Percentiles rank a stretch among this genome's conserved stretches.
Evolutionary conservation across 2,113 vertebrate genomes (phyloP).

Genomic region (Gavia stellata): DNA sequence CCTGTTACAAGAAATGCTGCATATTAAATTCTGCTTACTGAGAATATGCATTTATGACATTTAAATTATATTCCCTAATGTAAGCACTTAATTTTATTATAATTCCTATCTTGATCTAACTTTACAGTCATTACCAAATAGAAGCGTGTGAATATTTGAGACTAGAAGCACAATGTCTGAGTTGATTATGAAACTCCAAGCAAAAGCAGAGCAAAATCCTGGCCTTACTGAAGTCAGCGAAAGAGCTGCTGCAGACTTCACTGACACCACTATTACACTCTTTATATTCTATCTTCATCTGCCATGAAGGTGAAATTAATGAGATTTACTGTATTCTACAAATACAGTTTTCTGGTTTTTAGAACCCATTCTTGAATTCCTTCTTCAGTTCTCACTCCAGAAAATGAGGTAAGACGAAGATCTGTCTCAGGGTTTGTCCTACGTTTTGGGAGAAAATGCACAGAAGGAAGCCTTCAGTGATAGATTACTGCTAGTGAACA

Average conservation of each 20-base stretch:
- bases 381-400: neutral
- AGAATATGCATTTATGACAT: slow-evolving; percentile 62
- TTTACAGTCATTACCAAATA: slow-evolving; percentile 14
- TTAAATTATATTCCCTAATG: slow-evolving; percentile 33
- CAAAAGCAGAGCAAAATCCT: neutral
- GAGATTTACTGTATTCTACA: neutral
- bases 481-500: neutral
- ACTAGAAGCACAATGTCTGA: neutral
- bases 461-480: neutral
- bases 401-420: neutral
- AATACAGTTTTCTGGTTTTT: neutral
- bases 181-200: neutral
- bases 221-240: neutral
- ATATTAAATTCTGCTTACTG: slow-evolving; percentile 53
- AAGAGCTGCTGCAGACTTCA: neutral
- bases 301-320: neutral
- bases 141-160: neutral
- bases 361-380: neutral
- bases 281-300: neutral
- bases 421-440: neutral
- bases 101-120: slow-evolving; percentile 52
- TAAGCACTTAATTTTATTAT: slow-evolving; percentile 48
- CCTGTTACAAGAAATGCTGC: slow-evolving; percentile 50
- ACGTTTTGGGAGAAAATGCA: neutral
- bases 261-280: neutral